Evolutionary conservation across 2,797 vertebrate genomes (phyloP), one percentile per base, ranked within the genome.

Genomic region (Thalassophryne amazonica): DNA sequence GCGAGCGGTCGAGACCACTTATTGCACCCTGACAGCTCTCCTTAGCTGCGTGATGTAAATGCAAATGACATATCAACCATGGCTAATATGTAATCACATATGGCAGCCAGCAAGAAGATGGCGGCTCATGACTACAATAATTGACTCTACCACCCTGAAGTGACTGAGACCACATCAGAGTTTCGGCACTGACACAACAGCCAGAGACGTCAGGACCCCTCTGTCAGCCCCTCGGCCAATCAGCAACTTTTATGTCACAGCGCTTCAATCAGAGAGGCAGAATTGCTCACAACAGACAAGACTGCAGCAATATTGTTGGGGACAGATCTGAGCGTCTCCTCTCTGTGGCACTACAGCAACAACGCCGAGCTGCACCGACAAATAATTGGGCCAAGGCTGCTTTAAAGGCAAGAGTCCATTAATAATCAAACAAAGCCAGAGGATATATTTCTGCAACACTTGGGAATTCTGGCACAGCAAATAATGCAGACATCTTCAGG

Each of bases 351-450:
- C 57, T 27, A 16, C 38, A 32, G 73, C 36, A 35, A 79, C 77
- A 62, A 68, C 61, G 76, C 50, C 55, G 67, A 77, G 72, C 74
- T 55, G 68, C 57, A 32, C 69, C 32, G 78, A 76, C 81, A 80
- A 87, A 85, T 90, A 90, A 89, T 90, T 90, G 85, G 86, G 77
- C 69, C 76, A 56, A 33, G 42, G 73, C 57, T 53, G 63, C 73
- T 86, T 87, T 90, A 88, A 78, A 86, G 78, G 69, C 66, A 53
- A 49, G 76, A 80, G 69, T 83, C 79, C 82, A 90, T 91, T 90
- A 90, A 90, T 90, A 90, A 89, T 91, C 87, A 90, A 89, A 91
- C 84, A 89, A 86, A 88, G 88, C 83, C 73, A 76, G 80, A 81
- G 81, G 85, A 89, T 84, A 80, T 65, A 79, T 88, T 83, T 81